Base-by-base conservation (phyloP, 1,140 invertebrate species). In the Coenobita brevimanus region DNA sequence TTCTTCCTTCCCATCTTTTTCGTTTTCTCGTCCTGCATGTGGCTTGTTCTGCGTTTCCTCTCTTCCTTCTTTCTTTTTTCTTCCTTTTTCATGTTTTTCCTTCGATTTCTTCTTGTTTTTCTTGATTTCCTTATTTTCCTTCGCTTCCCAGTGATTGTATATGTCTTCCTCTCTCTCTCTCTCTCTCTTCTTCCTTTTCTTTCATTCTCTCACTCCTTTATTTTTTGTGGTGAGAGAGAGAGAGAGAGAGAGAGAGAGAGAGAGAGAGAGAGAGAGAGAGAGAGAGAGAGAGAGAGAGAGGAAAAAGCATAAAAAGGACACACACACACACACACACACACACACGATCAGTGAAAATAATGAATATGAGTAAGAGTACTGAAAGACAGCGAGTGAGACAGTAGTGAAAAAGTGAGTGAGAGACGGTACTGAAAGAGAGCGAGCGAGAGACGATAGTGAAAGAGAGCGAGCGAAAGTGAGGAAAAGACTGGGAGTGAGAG, bases 251-350 rank as follows among this genome's bases (percentile, higher is more conserved):
- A 76, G 73, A 78, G 41, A 78, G 75, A 43, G 75, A 30, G 69
- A 73, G 69, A 30, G 69, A 73, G 75, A 78, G 75, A 78, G 75
- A 78, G 75, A 78, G 75, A 78, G 75, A 78, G 75, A 78, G 75
- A 57, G 75, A 57, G 75, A 57, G 75, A 57, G 75, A 57, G 75
- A 78, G 75, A 78, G 75, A 78, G 75, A 78, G 75, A 67, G 60
- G 6, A 71, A 38, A 33, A 71, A 71, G 57, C 43, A 78, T 43
- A 62, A 57, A 64, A 38, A 81, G n/a, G n/a, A n/a, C n/a, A n/a
- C n/a, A n/a, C n/a, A n/a, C n/a, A n/a, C n/a, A n/a, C n/a, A n/a
- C n/a, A 24, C 38, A 60, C 41, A 38, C 38, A 24, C 27, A 38
- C 41, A 21, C 15, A 15, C 2, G 33, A 15, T 17, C 17, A 13